Evolutionary conservation across 2,888 invertebrate genomes (phyloP).

Genomic region (Metacarcinus magister): DNA sequence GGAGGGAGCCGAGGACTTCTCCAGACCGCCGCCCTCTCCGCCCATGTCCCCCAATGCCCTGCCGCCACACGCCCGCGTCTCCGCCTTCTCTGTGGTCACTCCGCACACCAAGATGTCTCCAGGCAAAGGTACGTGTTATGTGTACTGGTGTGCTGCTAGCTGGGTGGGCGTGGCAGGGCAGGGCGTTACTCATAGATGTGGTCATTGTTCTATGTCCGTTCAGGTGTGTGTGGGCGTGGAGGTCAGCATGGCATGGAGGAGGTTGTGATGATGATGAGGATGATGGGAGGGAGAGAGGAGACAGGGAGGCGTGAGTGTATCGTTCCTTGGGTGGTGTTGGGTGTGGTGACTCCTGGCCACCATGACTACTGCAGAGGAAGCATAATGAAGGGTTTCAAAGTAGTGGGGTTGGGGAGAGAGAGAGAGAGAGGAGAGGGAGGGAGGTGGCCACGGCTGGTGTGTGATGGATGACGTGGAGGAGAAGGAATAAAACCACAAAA

Average conservation of each 20-base stretch:
- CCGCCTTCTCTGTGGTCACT: constrained; percentile 77
- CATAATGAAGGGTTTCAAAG: neutral
- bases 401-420: neutral
- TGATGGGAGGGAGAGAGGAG: neutral
- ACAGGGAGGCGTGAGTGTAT: neutral
- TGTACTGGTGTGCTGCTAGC: neutral
- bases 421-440: neutral
- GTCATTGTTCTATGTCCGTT: too few species aligned
- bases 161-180: neutral
- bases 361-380: neutral
- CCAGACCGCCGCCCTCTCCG: constrained; percentile 68
- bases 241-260: neutral
- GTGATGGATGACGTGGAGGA: neutral
- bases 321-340: neutral
- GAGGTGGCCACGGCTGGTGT: neutral
- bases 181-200: neutral
- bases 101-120: constrained; percentile 69
- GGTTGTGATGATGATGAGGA: neutral
- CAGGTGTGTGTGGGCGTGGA: neutral
- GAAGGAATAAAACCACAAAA: neutral
- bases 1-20: constrained; percentile 59
- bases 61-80: constrained; percentile 65
- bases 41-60: constrained; percentile 68
- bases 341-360: neutral
- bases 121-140: constrained; percentile 68